Percentiles rank a stretch among this genome's conserved stretches.
These are phyloP conservation scores for Eclectus roratus DNA, from an alignment of 2,113 vertebrate genomes.

Conservation along the genomic window DNA sequence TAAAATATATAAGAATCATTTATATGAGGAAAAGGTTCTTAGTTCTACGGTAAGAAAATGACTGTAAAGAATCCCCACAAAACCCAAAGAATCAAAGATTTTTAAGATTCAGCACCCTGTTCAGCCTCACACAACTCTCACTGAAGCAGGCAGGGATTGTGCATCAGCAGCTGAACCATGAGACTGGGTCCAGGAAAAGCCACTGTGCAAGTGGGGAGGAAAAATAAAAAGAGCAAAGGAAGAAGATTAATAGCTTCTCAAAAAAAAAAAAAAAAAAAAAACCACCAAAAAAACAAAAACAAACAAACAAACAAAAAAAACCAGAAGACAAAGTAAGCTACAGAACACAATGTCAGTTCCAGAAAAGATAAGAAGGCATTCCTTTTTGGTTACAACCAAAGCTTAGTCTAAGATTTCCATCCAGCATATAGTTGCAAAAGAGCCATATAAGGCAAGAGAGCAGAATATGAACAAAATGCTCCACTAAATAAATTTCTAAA, in stretches of 20 bases:
- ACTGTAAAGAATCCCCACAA: not conserved
- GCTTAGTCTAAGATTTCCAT: not conserved
- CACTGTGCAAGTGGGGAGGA: not conserved
- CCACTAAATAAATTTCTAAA: not conserved
- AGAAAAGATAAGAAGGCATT: conserved; percentile 45
- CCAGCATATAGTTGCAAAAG: not conserved
- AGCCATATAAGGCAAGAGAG: not conserved
- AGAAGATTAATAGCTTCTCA: not conserved
- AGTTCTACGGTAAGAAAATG: not conserved
- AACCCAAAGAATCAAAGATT: not conserved
- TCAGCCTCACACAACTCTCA: not conserved
- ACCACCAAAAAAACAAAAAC: no score
- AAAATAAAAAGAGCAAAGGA: not conserved
- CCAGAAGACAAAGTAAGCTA: not conserved
- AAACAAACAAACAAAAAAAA: no score
- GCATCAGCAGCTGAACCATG: not conserved
- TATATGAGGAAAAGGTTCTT: not conserved
- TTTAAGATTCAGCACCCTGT: not conserved
- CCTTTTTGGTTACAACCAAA: conserved; percentile 3
- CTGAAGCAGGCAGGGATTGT: not conserved
- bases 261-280: not conserved
- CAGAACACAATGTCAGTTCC: not conserved
- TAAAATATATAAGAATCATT: not conserved
- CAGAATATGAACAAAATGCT: not conserved
- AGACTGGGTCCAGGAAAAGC: not conserved